These are phyloP conservation scores for Scaptomyza polygonia DNA, from an alignment of 2,888 invertebrate species.

Conservation along the genomic window DNA sequence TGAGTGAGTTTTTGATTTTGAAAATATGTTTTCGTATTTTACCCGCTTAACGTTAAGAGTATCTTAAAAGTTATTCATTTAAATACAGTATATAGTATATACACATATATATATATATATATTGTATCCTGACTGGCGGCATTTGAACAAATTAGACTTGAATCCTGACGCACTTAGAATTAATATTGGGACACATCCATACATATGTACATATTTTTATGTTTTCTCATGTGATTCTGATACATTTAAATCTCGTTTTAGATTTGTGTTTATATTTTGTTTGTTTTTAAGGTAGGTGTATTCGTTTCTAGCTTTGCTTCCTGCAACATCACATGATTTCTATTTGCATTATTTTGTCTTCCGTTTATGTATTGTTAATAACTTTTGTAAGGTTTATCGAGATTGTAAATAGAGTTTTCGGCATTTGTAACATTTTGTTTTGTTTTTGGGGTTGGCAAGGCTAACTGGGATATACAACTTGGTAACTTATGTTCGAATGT, in stretches of 20 bases:
- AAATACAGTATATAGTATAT: constrained; percentile 21
- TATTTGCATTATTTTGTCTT: constrained; percentile 35
- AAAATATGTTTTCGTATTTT: constrained; percentile 34
- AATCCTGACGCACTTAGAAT: constrained; percentile 31
- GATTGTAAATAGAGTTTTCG: constrained; percentile 48
- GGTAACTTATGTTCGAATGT: constrained; percentile 63
- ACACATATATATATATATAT: background rate
- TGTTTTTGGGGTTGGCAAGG: constrained; percentile 18
- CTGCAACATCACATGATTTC: constrained; percentile 76
- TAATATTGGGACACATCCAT: constrained; percentile 29
- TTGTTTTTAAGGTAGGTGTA: constrained; percentile 69
- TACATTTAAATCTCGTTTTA: constrained; percentile 10
- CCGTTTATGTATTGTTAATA: constrained; percentile 9
- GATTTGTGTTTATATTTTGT: constrained; percentile 28
- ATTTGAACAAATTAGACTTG: constrained; percentile 31
- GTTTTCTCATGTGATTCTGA: background rate
- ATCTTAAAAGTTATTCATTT: constrained; percentile 34
- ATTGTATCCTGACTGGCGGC: constrained; percentile 36
- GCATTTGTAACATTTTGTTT: constrained; percentile 35
- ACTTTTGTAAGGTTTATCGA: constrained; percentile 34
- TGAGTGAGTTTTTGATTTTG: constrained; percentile 15
- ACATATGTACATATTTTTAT: background rate
- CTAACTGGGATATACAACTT: constrained; percentile 30
- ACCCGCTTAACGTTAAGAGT: constrained; percentile 36
- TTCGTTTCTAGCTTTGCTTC: constrained; percentile 77